Evolutionary conservation across 1,140 invertebrate genomes (phyloP).

Genomic region (Mizuhopecten yessoensis): DNA sequence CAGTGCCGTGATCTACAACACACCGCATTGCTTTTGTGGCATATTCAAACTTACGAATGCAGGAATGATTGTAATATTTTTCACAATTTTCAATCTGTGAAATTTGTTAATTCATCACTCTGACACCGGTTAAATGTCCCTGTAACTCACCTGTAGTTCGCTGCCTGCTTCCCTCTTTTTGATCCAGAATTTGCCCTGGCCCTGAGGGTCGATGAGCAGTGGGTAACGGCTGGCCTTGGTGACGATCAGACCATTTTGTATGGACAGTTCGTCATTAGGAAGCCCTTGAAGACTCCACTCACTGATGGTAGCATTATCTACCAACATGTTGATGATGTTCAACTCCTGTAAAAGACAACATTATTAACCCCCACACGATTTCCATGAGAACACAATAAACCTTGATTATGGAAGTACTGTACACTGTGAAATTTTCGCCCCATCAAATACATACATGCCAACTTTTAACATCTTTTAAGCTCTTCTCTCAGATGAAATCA

Average conservation of each 20-base stretch:
- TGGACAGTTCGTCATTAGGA: conserved; percentile 97
- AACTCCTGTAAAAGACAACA: conserved; percentile 85
- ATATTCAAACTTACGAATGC: too few species aligned
- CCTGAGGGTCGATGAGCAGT: conserved; percentile 97
- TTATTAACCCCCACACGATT: background rate
- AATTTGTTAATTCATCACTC: too few species aligned
- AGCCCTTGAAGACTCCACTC: conserved; percentile 98
- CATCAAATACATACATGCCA: too few species aligned
- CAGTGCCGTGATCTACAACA: conserved; percentile 91
- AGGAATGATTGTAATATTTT: too few species aligned
- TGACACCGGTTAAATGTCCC: background rate
- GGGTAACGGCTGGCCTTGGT: conserved; percentile 96
- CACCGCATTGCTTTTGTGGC: background rate
- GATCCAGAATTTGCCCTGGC: conserved; percentile 98
- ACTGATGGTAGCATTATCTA: conserved; percentile 92
- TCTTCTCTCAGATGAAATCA: too few species aligned
- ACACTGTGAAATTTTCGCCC: too few species aligned
- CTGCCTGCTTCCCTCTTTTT: conserved; percentile 96
- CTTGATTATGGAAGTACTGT: too few species aligned
- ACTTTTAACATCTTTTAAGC: too few species aligned
- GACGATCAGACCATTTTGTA: conserved; percentile 98
- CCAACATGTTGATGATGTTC: conserved; percentile 96
- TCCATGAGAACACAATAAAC: background rate
- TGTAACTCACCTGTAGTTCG: conserved; percentile 89
- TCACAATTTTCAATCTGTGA: too few species aligned